phyloP scores from a whole-genome alignment of 2,113 vertebrate species.

The Nibea albiflora region DNA sequence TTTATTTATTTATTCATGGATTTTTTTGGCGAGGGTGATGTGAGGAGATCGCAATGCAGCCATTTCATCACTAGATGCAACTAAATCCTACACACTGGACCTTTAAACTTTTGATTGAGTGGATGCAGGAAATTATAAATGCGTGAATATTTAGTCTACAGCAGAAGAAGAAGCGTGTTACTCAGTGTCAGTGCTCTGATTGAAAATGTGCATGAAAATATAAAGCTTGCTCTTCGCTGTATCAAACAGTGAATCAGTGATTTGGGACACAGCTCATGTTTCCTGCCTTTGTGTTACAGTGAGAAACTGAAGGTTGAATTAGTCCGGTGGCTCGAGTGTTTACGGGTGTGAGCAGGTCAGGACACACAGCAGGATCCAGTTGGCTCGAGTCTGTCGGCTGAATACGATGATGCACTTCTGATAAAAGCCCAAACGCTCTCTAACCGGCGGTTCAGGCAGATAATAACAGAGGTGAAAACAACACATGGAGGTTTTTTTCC shows the following conservation, averaged over 20 bases:
- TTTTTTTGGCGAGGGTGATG: no score
- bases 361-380: slow-evolving; percentile 13
- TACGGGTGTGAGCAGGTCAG: slow-evolving; percentile 16
- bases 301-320: not conserved
- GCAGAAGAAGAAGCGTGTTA: not conserved
- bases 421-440: slow-evolving; percentile 35
- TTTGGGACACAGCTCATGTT: not conserved
- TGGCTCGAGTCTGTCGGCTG: slow-evolving; percentile 8
- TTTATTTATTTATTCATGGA: no score
- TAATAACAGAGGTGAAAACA: slow-evolving; percentile 44
- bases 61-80: no score
- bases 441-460: slow-evolving; percentile 1
- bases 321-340: slow-evolving; percentile 8
- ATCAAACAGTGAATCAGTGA: not conserved
- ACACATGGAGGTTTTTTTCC: not conserved
- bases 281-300: not conserved
- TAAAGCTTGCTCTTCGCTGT: not conserved
- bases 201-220: not conserved
- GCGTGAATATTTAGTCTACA: not conserved
- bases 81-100: no score
- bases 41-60: no score
- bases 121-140: no score
- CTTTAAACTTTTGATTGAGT: not conserved
- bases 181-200: not conserved
- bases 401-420: not conserved